Base-by-base conservation (phyloP, 2,888 invertebrate genomes). In the Platerodrilus igneus region DNA sequence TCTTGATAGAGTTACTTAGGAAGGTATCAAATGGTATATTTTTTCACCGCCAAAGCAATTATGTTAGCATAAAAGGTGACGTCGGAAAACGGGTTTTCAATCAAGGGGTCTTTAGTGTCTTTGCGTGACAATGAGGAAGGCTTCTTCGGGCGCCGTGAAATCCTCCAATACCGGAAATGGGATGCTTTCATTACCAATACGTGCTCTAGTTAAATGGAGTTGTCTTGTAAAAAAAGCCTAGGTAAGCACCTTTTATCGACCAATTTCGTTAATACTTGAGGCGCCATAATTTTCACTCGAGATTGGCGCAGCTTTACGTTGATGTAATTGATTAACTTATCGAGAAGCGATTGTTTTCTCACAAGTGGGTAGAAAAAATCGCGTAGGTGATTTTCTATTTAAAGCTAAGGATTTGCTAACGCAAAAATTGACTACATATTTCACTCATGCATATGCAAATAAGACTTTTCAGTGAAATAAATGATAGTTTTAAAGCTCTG, bases 141-240 rank as follows among this genome's bases (percentile, higher is more conserved):
- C 45, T 47, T 43, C 46, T 46, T 39, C 44, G 47, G 45, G 45
- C 43, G 49, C 47, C 44, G 42, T 47, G 41, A 48, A 50, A 46
- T 46, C 39, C 46, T 55, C 53, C 56, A 55, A 52, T 59, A 56
- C 62, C 60, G 65, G 64, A 66, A 65, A 63, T 63, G 65, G 62
- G 63, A 59, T 57, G 64, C 65, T 64, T 67, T 67, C 65, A 65
- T 66, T 67, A 66, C 61, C 58, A 51, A 64, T 64, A 66, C 66
- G 66, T 67, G 64, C 67, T 65, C 62, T 58, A 63, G 64, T 67
- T 67, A 67, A 67, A 67, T 66, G 67, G 67, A 60, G 66, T 67
- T 64, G 61, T 66, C 65, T 67, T 65, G 66, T 63, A 62, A 64
- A 64, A 66, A 64, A 55, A 65, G 60, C 63, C 62, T 66, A 66